A percentile compares a stretch with the other conserved stretches of the same genome.
Evolutionary conservation across 2,888 invertebrate genomes (phyloP).

Genomic region (Lasioglossum morio): DNA sequence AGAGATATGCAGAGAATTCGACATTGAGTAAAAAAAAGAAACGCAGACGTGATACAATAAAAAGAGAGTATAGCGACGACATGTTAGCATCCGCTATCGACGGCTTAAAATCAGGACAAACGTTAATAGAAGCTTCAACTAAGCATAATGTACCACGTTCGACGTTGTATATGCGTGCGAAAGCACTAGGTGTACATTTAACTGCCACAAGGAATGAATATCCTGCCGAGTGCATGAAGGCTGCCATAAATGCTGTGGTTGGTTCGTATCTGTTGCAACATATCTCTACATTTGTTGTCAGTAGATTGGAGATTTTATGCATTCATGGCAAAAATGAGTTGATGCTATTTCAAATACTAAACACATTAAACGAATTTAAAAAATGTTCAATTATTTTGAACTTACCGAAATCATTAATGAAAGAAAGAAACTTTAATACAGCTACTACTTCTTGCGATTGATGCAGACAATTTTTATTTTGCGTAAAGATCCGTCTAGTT

Average conservation of each 20-base stretch:
- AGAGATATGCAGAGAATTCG: slow-evolving; percentile 37
- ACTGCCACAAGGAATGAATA: slow-evolving; percentile 83
- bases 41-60: slow-evolving; percentile 75
- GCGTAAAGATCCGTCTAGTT: not conserved
- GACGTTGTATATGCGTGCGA: slow-evolving; percentile 84
- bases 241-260: slow-evolving; percentile 83
- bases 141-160: slow-evolving; percentile 84
- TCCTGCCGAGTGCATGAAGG: slow-evolving; percentile 82
- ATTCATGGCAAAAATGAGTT: not conserved
- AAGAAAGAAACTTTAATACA: not conserved
- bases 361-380: not conserved
- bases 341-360: not conserved
- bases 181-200: slow-evolving; percentile 81
- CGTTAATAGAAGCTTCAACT: slow-evolving; percentile 82
- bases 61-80: slow-evolving; percentile 82
- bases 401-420: too few species aligned
- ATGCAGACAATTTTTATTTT: not conserved
- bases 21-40: slow-evolving; percentile 69
- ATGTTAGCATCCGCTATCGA: slow-evolving; percentile 82
- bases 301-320: not conserved
- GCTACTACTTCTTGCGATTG: not conserved
- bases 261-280: slow-evolving; percentile 70
- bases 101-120: slow-evolving; percentile 82
- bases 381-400: not conserved
- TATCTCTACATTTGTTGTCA: not conserved